Conservation (phyloP, 2,888 invertebrate genomes). For the Pammene fasciana region DNA sequence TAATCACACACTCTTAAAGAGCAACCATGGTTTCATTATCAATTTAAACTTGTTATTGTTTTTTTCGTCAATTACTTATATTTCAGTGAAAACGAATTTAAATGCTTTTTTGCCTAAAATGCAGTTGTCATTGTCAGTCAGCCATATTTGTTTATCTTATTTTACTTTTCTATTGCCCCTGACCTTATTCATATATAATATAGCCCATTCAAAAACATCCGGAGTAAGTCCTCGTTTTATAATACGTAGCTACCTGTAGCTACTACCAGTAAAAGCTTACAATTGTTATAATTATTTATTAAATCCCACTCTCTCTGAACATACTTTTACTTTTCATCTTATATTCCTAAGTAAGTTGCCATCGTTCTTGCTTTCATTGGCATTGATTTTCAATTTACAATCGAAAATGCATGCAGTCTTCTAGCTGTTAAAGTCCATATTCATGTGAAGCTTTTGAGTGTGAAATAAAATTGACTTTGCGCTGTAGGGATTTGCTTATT, state of each 20-base stretch:
- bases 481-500: conserved; percentile 6
- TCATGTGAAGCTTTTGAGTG: not conserved
- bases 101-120: no score
- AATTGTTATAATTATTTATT: conserved; percentile 3
- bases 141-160: no score
- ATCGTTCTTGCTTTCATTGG: conserved; percentile 18
- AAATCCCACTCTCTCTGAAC: conserved; percentile 11
- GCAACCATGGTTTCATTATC: no score
- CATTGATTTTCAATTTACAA: conserved; percentile 12
- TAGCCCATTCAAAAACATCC: no score
- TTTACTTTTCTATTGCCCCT: no score
- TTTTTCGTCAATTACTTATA: no score
- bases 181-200: no score
- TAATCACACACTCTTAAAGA: no score
- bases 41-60: no score
- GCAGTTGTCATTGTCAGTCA: no score
- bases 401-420: not conserved
- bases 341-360: conserved; percentile 37
- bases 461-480: not conserved
- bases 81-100: no score
- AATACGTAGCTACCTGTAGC: not conserved
- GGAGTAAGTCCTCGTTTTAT: no score
- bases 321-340: conserved; percentile 51
- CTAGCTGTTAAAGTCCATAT: not conserved
- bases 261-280: not conserved